These are phyloP conservation scores for Syngnathus scovelli DNA, from an alignment of 2,113 vertebrate genomes.

Conservation along the genomic window DNA sequence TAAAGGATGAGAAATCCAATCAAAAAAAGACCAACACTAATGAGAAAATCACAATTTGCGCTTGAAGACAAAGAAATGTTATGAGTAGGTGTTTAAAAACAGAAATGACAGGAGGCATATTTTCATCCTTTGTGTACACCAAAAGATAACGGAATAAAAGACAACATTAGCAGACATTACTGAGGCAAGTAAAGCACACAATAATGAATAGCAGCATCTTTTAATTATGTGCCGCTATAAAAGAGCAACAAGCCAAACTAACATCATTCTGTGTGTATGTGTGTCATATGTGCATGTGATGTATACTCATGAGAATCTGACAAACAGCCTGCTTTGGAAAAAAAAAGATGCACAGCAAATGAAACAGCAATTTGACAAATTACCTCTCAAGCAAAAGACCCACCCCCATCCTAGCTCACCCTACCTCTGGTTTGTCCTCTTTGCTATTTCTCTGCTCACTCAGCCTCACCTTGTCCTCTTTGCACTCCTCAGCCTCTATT, in stretches of 20 bases:
- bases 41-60: slow-evolving; percentile 14
- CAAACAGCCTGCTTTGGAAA: slow-evolving; percentile 75
- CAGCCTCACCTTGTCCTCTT: slow-evolving; percentile 30
- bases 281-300: slow-evolving; percentile 20
- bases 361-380: slow-evolving; percentile 80
- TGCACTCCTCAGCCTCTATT: slow-evolving; percentile 46
- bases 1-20: slow-evolving; percentile 11
- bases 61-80: slow-evolving; percentile 30
- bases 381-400: slow-evolving; percentile 51
- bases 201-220: slow-evolving; percentile 43
- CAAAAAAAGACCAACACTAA: slow-evolving; percentile 10
- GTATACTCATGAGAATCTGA: slow-evolving; percentile 79
- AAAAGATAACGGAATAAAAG: slow-evolving; percentile 38
- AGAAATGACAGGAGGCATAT: slow-evolving; percentile 11
- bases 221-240: slow-evolving; percentile 36
- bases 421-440: slow-evolving; percentile 25
- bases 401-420: slow-evolving; percentile 41
- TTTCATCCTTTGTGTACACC: slow-evolving; percentile 34
- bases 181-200: slow-evolving; percentile 44
- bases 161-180: slow-evolving; percentile 40
- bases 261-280: slow-evolving; percentile 16
- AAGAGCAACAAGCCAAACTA: slow-evolving; percentile 26
- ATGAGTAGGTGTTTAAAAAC: slow-evolving; percentile 8
- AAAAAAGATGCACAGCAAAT: slow-evolving; percentile 53
- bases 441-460: slow-evolving; percentile 23